phyloP scores from a whole-genome alignment of 1,140 invertebrate genomes.

The Apocrypta bakeri region DNA sequence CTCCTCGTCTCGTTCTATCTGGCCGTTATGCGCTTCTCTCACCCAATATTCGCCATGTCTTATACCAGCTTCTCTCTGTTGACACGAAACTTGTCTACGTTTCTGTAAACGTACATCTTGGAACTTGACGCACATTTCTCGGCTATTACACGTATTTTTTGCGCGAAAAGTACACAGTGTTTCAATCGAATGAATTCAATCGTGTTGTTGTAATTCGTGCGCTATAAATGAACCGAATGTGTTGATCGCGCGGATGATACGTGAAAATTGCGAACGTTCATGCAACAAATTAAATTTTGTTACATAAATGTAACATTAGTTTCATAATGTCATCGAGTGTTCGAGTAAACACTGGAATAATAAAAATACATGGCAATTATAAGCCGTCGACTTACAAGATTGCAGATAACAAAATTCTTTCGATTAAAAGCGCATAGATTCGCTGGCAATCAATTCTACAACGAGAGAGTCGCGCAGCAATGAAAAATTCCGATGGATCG shows the following conservation, averaged over 20 bases:
- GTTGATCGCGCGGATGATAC: too few species aligned
- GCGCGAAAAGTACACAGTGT: not conserved
- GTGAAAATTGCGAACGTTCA: too few species aligned
- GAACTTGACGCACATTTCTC: not conserved
- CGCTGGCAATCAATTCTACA: not conserved
- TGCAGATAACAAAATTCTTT: not conserved
- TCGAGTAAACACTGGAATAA: not conserved
- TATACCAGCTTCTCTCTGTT: not conserved
- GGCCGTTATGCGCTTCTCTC: not conserved
- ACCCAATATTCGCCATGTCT: not conserved
- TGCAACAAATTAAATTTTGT: not conserved
- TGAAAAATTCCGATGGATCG: not conserved
- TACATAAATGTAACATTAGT: not conserved
- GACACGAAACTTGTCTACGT: not conserved
- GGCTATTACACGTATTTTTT: not conserved
- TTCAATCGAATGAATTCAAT: not conserved
- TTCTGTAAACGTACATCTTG: too few species aligned
- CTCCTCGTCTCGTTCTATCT: constrained; percentile 10
- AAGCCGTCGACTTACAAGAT: not conserved
- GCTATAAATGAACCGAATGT: too few species aligned
- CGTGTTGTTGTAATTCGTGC: not conserved
- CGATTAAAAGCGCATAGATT: not conserved
- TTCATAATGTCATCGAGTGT: not conserved
- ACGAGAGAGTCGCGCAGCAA: not conserved
- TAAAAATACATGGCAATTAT: not conserved